Percentiles rank a stretch among this genome's conserved stretches.
These are phyloP conservation scores for Heteropelma amictum DNA, from an alignment of 2,888 invertebrate genomes.

Conservation along the genomic window DNA sequence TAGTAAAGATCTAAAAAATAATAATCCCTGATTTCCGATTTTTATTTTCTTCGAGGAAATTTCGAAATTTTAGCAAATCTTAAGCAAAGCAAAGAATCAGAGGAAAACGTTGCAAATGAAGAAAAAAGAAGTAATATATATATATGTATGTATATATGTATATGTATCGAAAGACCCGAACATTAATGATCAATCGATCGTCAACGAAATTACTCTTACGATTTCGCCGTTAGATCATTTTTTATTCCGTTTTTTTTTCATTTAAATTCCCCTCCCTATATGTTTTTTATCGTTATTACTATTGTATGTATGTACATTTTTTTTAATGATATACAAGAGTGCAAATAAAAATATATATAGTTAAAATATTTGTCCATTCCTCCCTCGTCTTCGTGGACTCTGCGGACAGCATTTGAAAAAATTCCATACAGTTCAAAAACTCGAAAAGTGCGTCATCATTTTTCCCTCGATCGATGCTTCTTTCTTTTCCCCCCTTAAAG, in stretches of 20 bases:
- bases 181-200: constrained; percentile 37
- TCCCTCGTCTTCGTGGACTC: constrained; percentile 35
- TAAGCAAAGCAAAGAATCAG: constrained; percentile 32
- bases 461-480: constrained; percentile 53
- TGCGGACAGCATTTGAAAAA: constrained; percentile 67
- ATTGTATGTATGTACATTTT: constrained; percentile 64
- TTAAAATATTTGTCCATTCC: constrained; percentile 69
- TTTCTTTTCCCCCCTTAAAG: constrained; percentile 64
- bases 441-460: constrained; percentile 65
- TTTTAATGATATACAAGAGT: constrained; percentile 65
- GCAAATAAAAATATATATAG: constrained; percentile 74
- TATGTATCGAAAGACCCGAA: constrained; percentile 42
- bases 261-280: constrained; percentile 31
- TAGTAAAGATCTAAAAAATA: constrained; percentile 42
- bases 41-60: constrained; percentile 48
- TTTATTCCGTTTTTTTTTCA: constrained; percentile 16
- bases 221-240: constrained; percentile 35
- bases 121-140: no score
- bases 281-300: constrained; percentile 57
- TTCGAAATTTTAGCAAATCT: constrained; percentile 26
- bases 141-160: no score
- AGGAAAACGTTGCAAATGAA: constrained; percentile 19
- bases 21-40: constrained; percentile 61
- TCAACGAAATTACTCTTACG: constrained; percentile 47
- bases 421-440: constrained; percentile 69